Evolutionary conservation across 2,797 vertebrate species (phyloP), one percentile per base, ranked within the genome.

Genomic region (Anolis apletophallus): DNA sequence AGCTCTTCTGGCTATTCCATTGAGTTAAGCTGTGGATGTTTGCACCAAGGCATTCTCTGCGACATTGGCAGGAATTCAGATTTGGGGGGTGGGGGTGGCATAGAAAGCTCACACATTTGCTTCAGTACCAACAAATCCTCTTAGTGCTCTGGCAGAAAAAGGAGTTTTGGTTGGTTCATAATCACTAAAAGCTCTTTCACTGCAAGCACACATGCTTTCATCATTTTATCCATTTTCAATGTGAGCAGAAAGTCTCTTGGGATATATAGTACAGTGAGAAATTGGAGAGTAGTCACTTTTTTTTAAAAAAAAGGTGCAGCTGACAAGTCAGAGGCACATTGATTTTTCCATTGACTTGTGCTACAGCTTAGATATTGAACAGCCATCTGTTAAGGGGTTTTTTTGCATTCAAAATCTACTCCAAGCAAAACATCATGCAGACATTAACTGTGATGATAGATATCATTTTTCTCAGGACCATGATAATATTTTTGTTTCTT

Each of bases 271-370:
- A 23, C 68, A 19, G 76, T 1, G 72, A 2, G 10, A 2, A 61
- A 29, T 79, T 0, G 0, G 88, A 55, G 11, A 74, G 5, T 71
- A 50, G 57, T 36, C 67, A 2, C 16, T 61, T 64, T 86, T 67
- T 36, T 73, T n/a, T n/a, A n/a, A 10, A 71, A 73, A 72, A 52
- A 72, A 52, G 67, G 54, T 40, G 50, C 4, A 74, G 76, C 59
- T 59, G 80, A 83, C 54, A 46, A 59, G 73, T 85, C 79, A 74
- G 40, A 64, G 64, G 32, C 36, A 21, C 36, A 87, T 78, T 83
- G 73, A 87, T 87, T 83, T 83, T 82, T 78, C 80, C 52, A 78
- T 83, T 77, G 52, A 76, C 80, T 81, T 68, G 52, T 81, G 61
- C 80, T 68, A n/a, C 59, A 40, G 80, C 80, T 83, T 87, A 69